Evolutionary conservation across 2,113 vertebrate species (phyloP).

Genomic region (Mesocricetus auratus): DNA sequence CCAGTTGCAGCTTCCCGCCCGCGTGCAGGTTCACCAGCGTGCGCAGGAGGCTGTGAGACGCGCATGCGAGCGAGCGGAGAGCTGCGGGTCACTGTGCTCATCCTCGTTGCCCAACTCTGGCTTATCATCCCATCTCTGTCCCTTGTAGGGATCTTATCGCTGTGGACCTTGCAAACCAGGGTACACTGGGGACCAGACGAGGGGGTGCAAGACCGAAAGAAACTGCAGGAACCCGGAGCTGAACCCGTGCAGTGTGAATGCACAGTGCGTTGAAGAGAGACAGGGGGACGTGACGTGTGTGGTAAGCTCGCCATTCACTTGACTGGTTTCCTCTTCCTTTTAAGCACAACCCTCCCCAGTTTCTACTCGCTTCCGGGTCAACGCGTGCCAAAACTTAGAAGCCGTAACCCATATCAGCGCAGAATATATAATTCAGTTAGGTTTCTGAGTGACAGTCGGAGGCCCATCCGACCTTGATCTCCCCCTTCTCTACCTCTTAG

Average conservation of each 20-base stretch:
- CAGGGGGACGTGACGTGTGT: slow-evolving; percentile 92
- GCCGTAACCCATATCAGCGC: not conserved
- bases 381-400: not conserved
- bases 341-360: not conserved
- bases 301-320: slow-evolving; percentile 86
- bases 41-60: not conserved
- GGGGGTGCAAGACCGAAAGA: slow-evolving; percentile 90
- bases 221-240: slow-evolving; percentile 91
- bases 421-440: not conserved
- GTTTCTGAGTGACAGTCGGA: not conserved
- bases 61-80: rapidly evolving
- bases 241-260: slow-evolving; percentile 94
- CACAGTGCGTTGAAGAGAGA: slow-evolving; percentile 91
- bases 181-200: slow-evolving; percentile 92
- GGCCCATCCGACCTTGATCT: not conserved
- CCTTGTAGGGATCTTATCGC: slow-evolving; percentile 93
- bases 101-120: not conserved
- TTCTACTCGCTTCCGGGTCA: not conserved
- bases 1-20: not conserved
- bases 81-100: rapidly evolving
- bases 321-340: not conserved
- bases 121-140: not conserved
- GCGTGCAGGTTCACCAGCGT: not conserved
- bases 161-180: slow-evolving; percentile 94
- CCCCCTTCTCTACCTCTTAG: not conserved